These are phyloP conservation scores for Rousettus madagascariensis DNA, from an alignment of 2,797 vertebrate species.

Conservation along the genomic window DNA sequence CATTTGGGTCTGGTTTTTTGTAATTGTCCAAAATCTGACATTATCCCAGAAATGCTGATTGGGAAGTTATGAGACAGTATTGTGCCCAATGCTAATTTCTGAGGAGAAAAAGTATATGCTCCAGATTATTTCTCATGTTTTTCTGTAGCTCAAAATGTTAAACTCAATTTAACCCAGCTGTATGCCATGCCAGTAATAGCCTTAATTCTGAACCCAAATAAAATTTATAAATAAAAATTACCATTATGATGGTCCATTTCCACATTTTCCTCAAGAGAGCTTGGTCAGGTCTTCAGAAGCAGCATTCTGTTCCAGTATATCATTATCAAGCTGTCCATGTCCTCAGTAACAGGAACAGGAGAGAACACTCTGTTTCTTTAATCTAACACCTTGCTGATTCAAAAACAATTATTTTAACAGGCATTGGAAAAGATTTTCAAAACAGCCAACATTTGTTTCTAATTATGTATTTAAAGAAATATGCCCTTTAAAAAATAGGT, in stretches of 20 bases:
- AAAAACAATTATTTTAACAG: constrained; percentile 62
- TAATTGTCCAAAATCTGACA: constrained; percentile 65
- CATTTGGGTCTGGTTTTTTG: constrained; percentile 59
- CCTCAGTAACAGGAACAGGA: background rate
- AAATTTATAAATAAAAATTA: background rate
- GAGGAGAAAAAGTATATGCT: constrained; percentile 44
- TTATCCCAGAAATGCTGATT: constrained; percentile 73
- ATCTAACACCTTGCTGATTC: constrained; percentile 62
- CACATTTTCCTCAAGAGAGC: background rate
- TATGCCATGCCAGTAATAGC: background rate
- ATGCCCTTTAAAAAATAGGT: constrained; percentile 42
- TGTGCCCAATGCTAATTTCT: constrained; percentile 61
- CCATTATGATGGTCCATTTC: background rate
- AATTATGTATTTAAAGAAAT: constrained; percentile 11
- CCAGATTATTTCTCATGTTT: constrained; percentile 57
- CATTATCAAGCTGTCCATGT: background rate
- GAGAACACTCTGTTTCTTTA: constrained; percentile 64
- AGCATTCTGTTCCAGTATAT: background rate
- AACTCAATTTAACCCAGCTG: constrained; percentile 35
- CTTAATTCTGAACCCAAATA: constrained; percentile 28
- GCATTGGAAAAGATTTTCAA: constrained; percentile 65
- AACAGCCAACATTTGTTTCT: constrained; percentile 64
- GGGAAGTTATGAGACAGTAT: constrained; percentile 44
- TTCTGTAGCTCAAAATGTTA: constrained; percentile 65
- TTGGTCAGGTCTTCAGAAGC: constrained; percentile 8